A percentile compares a stretch with the other conserved stretches of the same genome.
phyloP scores from a whole-genome alignment of 2,797 vertebrate species.

The Melopsittacus undulatus region DNA sequence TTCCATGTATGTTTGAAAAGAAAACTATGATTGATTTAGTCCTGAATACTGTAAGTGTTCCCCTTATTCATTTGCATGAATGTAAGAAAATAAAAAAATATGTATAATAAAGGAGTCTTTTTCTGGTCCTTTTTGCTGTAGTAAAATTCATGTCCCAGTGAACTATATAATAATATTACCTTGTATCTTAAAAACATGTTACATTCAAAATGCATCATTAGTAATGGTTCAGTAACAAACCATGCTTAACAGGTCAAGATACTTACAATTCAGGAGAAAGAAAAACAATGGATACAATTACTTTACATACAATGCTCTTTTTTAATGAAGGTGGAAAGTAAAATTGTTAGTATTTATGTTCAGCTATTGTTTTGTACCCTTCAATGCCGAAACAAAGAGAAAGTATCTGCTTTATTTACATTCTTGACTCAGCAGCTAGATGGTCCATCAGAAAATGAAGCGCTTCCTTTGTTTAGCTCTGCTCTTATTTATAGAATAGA shows the following conservation, averaged over 20 bases:
- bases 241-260: background rate
- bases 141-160: background rate
- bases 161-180: background rate
- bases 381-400: background rate
- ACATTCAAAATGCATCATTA: background rate
- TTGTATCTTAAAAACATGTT: background rate
- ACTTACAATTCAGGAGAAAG: background rate
- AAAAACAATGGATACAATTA: background rate
- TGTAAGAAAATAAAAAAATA: background rate
- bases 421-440: background rate
- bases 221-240: background rate
- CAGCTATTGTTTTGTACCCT: background rate
- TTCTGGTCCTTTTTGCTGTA: background rate
- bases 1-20: background rate
- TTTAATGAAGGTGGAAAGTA: background rate
- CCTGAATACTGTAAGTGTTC: background rate
- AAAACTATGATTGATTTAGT: background rate
- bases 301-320: background rate
- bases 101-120: background rate
- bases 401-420: background rate
- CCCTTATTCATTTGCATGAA: background rate
- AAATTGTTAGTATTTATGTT: background rate
- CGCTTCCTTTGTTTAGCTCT: background rate
- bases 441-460: background rate
- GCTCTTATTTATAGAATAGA: background rate